Percentiles rank a stretch among this genome's conserved stretches.
Conservation (phyloP, 2,797 vertebrate genomes). For the Nyctalus aviator region DNA sequence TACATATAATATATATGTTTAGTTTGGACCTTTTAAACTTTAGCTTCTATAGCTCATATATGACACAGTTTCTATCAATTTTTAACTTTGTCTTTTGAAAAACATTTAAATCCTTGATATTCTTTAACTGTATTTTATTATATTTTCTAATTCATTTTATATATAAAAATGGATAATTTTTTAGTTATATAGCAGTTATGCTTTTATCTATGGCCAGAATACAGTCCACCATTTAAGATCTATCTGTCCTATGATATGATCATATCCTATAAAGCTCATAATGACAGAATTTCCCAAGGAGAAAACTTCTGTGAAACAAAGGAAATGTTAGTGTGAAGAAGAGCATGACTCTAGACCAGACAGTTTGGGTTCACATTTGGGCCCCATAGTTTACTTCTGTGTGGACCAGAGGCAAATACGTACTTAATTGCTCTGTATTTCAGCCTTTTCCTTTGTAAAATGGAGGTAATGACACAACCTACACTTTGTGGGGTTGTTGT, state of each 20-base stretch:
- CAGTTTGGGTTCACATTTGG: background rate
- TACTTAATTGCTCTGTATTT: slow-evolving; percentile 1
- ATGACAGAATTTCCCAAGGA: background rate
- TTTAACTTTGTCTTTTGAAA: slow-evolving; percentile 57
- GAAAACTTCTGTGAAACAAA: background rate
- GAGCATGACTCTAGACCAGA: background rate
- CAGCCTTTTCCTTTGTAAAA: slow-evolving; percentile 24
- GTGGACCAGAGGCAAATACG: background rate
- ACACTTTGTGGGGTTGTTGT: background rate
- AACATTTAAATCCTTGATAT: slow-evolving; percentile 63
- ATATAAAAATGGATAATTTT: slow-evolving; percentile 57
- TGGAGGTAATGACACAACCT: background rate
- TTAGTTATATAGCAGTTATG: slow-evolving; percentile 50
- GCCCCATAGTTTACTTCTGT: background rate
- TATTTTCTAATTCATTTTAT: slow-evolving; percentile 59
- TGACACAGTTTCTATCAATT: slow-evolving; percentile 2
- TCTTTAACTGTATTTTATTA: slow-evolving; percentile 61
- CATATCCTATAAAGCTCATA: background rate
- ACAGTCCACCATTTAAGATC: background rate
- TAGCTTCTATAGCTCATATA: slow-evolving; percentile 11
- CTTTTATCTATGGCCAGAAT: slow-evolving; percentile 52
- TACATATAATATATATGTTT: background rate
- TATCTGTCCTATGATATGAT: background rate
- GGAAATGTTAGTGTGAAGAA: background rate
- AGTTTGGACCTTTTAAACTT: slow-evolving; percentile 39